phyloP scores from a whole-genome alignment of 1,140 invertebrate species.

The Spodoptera frugiperda region DNA sequence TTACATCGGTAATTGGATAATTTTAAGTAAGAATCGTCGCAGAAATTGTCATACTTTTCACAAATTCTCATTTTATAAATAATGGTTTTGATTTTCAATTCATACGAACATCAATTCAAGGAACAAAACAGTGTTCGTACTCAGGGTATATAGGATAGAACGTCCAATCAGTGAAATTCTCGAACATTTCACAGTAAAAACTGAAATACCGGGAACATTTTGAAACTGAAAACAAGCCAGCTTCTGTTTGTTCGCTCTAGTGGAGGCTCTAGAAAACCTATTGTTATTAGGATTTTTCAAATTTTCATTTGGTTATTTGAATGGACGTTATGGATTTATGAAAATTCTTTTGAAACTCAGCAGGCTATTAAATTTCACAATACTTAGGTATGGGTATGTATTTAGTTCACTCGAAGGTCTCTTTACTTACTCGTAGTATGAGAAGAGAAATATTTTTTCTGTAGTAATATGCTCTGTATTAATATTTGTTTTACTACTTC shows the following conservation, averaged over 20 bases:
- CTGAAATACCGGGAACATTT: background rate
- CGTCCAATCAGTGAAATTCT: slow-evolving; percentile 23
- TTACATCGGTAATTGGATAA: no score
- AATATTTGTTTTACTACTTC: no score
- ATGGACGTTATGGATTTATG: background rate
- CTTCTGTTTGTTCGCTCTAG: background rate
- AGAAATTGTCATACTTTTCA: no score
- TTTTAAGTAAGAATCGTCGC: no score
- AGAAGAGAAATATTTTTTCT: no score
- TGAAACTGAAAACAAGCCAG: slow-evolving; percentile 8
- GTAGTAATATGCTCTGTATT: no score
- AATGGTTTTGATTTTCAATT: background rate
- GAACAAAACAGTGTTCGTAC: background rate
- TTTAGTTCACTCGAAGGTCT: no score
- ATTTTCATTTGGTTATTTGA: background rate
- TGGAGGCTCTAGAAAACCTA: no score
- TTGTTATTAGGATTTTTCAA: slow-evolving; percentile 7
- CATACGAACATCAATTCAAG: background rate
- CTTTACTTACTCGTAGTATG: no score
- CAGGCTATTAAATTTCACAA: background rate
- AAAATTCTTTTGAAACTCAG: background rate
- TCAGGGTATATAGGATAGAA: background rate
- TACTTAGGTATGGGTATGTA: no score
- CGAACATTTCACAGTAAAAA: background rate
- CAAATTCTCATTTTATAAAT: no score